phyloP scores from a whole-genome alignment of 2,888 invertebrate species.

The Drosophila niveifrons region DNA sequence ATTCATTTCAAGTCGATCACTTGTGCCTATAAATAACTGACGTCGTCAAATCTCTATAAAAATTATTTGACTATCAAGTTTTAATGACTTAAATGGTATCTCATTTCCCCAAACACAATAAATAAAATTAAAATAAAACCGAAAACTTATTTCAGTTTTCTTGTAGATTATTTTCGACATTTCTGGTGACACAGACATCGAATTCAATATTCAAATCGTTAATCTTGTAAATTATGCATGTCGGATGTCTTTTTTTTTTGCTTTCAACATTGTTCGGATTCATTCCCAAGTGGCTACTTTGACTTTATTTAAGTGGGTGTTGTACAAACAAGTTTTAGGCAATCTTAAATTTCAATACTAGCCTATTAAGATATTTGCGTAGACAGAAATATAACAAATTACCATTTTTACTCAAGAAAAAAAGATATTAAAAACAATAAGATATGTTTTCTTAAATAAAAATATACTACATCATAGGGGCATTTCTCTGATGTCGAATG shows the following conservation, averaged over 20 bases:
- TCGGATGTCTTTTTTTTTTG: slow-evolving; percentile 68
- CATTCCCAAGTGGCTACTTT: slow-evolving; percentile 46
- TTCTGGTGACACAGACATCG: slow-evolving; percentile 81
- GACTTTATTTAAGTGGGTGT: slow-evolving; percentile 41
- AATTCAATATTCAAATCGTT: slow-evolving; percentile 84
- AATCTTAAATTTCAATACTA: slow-evolving; percentile 23
- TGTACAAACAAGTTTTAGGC: slow-evolving; percentile 41
- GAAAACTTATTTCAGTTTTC: slow-evolving; percentile 24
- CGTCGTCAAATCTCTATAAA: slow-evolving; percentile 54
- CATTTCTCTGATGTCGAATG: no score
- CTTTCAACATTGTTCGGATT: slow-evolving; percentile 7
- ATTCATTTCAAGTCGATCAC: slow-evolving; percentile 22
- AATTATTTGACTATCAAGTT: slow-evolving; percentile 75
- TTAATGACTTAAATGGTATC: slow-evolving; percentile 78
- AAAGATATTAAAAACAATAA: no score
- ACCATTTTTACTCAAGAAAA: background rate
- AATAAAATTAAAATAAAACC: slow-evolving; percentile 48
- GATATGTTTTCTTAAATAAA: no score
- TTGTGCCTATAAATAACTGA: slow-evolving; percentile 63
- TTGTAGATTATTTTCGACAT: slow-evolving; percentile 72
- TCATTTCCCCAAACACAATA: slow-evolving; percentile 63
- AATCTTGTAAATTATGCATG: slow-evolving; percentile 83
- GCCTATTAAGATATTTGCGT: slow-evolving; percentile 6
- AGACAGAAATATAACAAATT: slow-evolving; percentile 17
- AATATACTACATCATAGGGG: no score